These are phyloP conservation scores for Mohoua ochrocephala DNA, from an alignment of 2,113 vertebrate genomes.

Conservation along the genomic window DNA sequence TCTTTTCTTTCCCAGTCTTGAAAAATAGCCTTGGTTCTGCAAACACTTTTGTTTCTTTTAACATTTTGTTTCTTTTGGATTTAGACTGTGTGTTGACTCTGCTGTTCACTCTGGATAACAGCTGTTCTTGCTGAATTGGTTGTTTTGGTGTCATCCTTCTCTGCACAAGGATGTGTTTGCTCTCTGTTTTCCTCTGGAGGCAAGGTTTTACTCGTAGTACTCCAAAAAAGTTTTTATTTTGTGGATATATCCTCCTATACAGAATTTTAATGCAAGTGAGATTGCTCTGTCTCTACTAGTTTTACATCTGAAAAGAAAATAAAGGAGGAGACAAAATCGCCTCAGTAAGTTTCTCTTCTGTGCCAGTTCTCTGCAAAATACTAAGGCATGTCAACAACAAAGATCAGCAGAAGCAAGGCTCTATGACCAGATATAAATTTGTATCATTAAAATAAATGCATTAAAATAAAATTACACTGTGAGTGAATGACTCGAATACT, in stretches of 20 bases:
- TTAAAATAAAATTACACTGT: neutral
- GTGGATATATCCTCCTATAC: neutral
- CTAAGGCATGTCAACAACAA: neutral
- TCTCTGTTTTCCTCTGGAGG: neutral
- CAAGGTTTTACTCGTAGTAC: neutral
- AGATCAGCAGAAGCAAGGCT: neutral
- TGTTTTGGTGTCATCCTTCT: neutral
- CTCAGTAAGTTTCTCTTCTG: neutral
- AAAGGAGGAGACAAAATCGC: neutral
- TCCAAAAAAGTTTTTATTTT: neutral
- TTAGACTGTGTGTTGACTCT: neutral
- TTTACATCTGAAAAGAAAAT: neutral
- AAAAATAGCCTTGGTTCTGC: neutral
- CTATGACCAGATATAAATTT: neutral
- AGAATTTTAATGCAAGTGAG: neutral
- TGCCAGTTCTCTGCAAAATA: neutral
- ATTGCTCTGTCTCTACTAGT: neutral
- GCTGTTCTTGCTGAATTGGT: neutral
- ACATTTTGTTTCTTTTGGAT: neutral
- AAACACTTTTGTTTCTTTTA: neutral
- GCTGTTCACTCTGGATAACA: neutral
- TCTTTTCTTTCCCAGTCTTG: neutral
- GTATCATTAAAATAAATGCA: neutral
- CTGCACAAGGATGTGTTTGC: neutral
- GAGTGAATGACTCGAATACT: neutral